Conservation (phyloP, 1,140 invertebrate species). For the Psix sp. region DNA sequence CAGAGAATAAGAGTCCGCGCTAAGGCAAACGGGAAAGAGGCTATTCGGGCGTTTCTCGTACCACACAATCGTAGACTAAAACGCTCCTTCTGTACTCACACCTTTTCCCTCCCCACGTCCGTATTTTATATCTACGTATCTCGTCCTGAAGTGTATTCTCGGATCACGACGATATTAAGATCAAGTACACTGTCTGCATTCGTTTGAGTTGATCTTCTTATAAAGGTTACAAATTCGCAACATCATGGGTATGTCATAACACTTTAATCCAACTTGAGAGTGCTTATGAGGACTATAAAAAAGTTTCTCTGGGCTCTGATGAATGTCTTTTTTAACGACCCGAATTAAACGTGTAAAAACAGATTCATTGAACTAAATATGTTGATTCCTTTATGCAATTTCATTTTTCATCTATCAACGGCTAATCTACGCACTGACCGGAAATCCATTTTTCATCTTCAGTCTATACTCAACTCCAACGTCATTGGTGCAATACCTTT, state of each 20-base stretch:
- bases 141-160: conserved; percentile 52
- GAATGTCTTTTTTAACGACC: conserved; percentile 13
- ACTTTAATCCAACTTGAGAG: conserved; percentile 38
- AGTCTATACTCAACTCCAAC: conserved; percentile 40
- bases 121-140: conserved; percentile 62
- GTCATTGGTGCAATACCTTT: conserved; percentile 57
- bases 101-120: conserved; percentile 69
- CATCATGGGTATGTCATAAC: conserved; percentile 45
- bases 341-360: conserved; percentile 14
- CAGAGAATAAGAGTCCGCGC: conserved; percentile 54
- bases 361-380: not conserved
- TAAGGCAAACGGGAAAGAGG: conserved; percentile 37
- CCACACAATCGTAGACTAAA: conserved; percentile 76
- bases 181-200: conserved; percentile 52
- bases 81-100: conserved; percentile 75
- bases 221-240: conserved; percentile 53
- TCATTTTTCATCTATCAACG: conserved; percentile 10
- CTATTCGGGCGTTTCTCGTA: conserved; percentile 66
- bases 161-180: conserved; percentile 59
- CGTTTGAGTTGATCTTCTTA: conserved; percentile 53
- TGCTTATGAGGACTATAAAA: conserved; percentile 33
- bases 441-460: conserved; percentile 61
- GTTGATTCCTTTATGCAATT: conserved; percentile 8
- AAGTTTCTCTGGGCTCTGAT: conserved; percentile 32
- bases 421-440: conserved; percentile 34